Evolutionary conservation across 2,113 vertebrate genomes (phyloP).

Genomic region (Gymnorhina tibicen): DNA sequence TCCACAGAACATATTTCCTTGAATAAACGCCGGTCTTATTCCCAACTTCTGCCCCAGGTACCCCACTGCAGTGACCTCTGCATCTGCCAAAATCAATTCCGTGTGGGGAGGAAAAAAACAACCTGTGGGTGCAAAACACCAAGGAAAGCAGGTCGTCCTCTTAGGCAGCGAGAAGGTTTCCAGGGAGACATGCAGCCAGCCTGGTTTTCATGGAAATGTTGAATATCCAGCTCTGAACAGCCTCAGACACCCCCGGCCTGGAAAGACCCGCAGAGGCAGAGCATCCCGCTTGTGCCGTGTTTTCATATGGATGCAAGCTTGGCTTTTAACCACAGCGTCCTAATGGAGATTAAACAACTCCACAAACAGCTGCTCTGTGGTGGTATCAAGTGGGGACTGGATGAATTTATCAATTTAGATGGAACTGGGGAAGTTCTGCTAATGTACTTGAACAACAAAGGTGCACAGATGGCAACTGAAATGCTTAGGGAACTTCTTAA

Average conservation of each 20-base stretch:
- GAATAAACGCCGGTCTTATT: neutral
- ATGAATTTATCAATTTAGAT: slow-evolving; percentile 14
- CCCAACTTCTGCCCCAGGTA: accelerated
- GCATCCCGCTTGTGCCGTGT: neutral
- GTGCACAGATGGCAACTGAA: slow-evolving; percentile 51
- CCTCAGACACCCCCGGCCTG: neutral
- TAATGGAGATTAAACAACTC: slow-evolving; percentile 8
- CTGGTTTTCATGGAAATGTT: neutral
- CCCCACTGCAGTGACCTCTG: neutral
- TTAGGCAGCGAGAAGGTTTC: neutral
- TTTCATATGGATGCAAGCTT: neutral
- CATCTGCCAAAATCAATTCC: neutral
- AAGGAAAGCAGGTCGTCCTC: accelerated
- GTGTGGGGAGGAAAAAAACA: neutral
- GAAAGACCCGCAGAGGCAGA: neutral
- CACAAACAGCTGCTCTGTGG: neutral
- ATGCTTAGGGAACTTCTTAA: slow-evolving; percentile 44
- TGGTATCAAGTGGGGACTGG: neutral
- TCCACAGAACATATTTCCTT: neutral
- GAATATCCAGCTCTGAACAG: neutral
- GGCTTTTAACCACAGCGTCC: neutral
- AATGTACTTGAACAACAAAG: slow-evolving; percentile 26
- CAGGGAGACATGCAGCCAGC: neutral
- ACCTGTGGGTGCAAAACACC: neutral
- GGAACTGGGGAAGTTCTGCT: slow-evolving; percentile 6